phyloP scores from a whole-genome alignment of 2,888 invertebrate species.

The Oeneis ivallda region DNA sequence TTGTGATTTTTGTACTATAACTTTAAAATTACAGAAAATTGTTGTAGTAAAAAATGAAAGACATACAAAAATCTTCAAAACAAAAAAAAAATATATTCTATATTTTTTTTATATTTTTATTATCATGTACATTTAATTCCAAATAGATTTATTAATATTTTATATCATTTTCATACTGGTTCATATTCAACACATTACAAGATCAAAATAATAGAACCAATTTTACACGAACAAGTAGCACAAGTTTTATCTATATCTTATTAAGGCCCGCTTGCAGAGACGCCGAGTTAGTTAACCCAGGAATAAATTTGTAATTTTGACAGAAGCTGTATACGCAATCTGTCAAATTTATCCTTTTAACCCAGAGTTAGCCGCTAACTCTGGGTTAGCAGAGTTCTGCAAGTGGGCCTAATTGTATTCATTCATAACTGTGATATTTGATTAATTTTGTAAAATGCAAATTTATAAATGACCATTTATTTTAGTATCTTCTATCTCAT shows the following conservation, averaged over 20 bases:
- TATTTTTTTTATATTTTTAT: background rate
- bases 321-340: too few relatives aligned
- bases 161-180: background rate
- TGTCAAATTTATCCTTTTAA: too few relatives aligned
- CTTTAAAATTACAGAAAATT: background rate
- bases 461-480: slow-evolving; percentile 1
- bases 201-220: background rate
- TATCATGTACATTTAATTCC: background rate
- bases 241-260: background rate
- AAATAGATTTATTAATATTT: background rate
- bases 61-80: background rate
- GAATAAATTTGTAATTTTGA: too few relatives aligned
- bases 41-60: background rate
- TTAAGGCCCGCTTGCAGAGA: too few relatives aligned
- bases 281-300: too few relatives aligned
- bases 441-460: background rate
- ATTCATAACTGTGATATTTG: slow-evolving; percentile 17
- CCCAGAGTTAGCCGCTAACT: too few relatives aligned
- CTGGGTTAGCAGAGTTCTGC: too few relatives aligned
- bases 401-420: too few relatives aligned
- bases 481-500: slow-evolving; percentile 9
- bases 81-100: too few relatives aligned
- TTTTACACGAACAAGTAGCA: background rate
- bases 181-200: background rate
- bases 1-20: background rate